phyloP scores from a whole-genome alignment of 2,888 invertebrate species.

The Phragmatobia fuliginosa region DNA sequence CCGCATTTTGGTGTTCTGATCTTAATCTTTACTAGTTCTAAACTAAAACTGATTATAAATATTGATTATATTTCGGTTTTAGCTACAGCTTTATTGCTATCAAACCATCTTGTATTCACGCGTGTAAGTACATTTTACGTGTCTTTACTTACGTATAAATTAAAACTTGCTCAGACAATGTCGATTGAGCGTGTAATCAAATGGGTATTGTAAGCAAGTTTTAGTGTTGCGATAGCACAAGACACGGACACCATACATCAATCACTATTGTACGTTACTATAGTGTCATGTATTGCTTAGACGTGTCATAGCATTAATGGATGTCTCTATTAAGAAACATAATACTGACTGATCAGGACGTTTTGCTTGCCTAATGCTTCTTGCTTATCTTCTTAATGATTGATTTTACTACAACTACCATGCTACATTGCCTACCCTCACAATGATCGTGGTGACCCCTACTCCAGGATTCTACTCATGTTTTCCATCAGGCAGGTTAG shows the following conservation, averaged over 20 bases:
- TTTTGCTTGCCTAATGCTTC: neutral
- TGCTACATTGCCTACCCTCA: no score
- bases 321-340: neutral
- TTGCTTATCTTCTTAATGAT: no score
- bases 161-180: no score
- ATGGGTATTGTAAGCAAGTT: neutral
- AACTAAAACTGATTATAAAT: neutral
- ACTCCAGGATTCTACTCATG: no score
- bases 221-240: neutral
- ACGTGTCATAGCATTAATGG: neutral
- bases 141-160: no score
- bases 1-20: no score
- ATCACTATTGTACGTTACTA: conserved; percentile 6
- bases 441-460: no score
- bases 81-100: neutral
- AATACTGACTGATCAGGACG: neutral
- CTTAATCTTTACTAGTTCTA: no score
- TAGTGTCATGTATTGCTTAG: neutral
- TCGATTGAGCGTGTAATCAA: neutral
- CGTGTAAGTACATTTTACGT: no score
- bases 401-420: no score
- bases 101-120: neutral
- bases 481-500: no score
- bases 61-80: neutral
- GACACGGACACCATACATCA: neutral